Percentiles rank a stretch among this genome's conserved stretches.
phyloP scores from a whole-genome alignment of 2,797 vertebrate species.

The Arrhamphus sclerolepis region DNA sequence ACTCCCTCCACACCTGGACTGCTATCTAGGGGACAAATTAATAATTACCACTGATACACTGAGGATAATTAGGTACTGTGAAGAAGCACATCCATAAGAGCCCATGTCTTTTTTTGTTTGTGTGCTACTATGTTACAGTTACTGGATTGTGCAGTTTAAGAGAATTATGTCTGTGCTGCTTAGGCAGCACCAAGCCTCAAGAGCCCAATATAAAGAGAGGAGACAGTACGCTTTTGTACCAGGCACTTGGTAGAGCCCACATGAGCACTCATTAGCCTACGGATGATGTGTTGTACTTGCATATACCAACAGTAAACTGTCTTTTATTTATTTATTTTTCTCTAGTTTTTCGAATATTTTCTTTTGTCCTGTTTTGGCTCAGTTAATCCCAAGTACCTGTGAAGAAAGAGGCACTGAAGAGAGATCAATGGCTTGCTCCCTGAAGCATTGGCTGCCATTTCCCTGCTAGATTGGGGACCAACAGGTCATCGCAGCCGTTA shows the following conservation, averaged over 20 bases:
- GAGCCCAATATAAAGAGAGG: conserved; percentile 41
- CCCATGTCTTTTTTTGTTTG: conserved; percentile 37
- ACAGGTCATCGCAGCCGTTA: conserved; percentile 80
- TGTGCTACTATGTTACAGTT: conserved; percentile 48
- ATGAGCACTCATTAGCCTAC: conserved; percentile 45
- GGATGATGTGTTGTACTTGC: conserved; percentile 37
- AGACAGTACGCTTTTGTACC: conserved; percentile 47
- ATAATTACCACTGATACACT: conserved; percentile 10
- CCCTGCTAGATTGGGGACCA: conserved; percentile 78
- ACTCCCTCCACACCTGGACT: neutral
- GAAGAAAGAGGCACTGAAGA: conserved; percentile 72
- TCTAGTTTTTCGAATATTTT: conserved; percentile 37
- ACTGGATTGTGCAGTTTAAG: conserved; percentile 40
- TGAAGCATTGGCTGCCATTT: conserved; percentile 78
- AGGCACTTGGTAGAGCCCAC: conserved; percentile 32
- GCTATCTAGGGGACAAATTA: neutral
- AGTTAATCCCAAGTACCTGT: conserved; percentile 67
- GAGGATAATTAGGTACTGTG: conserved; percentile 14
- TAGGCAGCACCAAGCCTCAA: conserved; percentile 49
- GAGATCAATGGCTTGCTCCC: conserved; percentile 79
- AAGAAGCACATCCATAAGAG: conserved; percentile 26
- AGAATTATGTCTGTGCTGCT: conserved; percentile 59
- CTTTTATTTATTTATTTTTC: conserved; percentile 1
- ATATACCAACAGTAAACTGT: conserved; percentile 19
- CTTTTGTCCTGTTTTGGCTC: conserved; percentile 61